Conservation (phyloP, 2,797 vertebrate species). For the Anolis apletophallus region DNA sequence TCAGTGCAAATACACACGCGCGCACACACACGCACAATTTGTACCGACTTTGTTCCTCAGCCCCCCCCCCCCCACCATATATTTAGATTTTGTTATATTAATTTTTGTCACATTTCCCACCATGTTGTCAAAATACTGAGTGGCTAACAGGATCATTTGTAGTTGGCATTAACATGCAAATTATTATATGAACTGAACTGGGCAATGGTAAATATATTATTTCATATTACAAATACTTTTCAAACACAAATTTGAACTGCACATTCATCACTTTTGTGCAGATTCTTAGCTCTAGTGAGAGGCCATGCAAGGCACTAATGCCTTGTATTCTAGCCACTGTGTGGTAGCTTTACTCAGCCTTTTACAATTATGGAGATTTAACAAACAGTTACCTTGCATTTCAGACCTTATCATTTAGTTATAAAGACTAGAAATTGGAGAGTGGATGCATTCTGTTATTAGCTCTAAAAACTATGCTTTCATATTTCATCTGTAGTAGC, state of each 20-base stretch:
- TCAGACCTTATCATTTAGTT: neutral
- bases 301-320: neutral
- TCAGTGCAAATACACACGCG: neutral
- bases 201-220: neutral
- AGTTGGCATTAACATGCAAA: neutral
- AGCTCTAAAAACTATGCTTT: neutral
- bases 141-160: neutral
- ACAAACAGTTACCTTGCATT: neutral
- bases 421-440: conserved; percentile 5
- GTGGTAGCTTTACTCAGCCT: neutral
- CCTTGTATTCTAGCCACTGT: neutral
- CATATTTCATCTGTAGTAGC: neutral
- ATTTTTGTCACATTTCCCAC: neutral
- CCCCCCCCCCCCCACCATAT: too few relatives aligned
- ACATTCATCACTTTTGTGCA: neutral
- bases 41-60: neutral
- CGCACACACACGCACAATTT: neutral
- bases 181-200: neutral
- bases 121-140: neutral
- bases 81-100: neutral
- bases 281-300: neutral
- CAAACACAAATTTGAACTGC: neutral
- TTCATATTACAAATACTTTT: neutral
- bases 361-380: neutral
- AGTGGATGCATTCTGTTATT: neutral